These are phyloP conservation scores for Rosalia funebris DNA, from an alignment of 2,888 invertebrate species.

Conservation along the genomic window DNA sequence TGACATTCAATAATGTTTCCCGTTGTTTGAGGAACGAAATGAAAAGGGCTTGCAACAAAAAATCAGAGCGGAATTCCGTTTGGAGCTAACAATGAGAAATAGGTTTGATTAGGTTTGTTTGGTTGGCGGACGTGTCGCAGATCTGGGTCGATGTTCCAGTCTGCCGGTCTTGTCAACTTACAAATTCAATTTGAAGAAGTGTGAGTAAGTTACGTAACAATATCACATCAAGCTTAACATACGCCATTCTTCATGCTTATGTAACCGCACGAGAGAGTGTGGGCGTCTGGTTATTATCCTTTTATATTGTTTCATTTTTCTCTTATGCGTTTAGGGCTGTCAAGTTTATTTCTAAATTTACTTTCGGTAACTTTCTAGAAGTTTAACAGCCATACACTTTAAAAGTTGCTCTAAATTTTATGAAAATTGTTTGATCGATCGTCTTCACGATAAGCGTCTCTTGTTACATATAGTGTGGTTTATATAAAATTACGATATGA, in stretches of 20 bases:
- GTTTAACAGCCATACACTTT: too few relatives aligned
- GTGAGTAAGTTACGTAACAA: conserved; percentile 51
- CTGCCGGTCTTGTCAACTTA: conserved; percentile 51
- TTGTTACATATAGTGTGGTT: too few relatives aligned
- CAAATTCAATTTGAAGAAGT: conserved; percentile 54
- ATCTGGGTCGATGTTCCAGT: conserved; percentile 50
- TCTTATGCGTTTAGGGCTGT: not conserved
- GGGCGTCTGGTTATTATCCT: conserved; percentile 9
- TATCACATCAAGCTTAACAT: conserved; percentile 37
- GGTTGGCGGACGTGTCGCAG: conserved; percentile 50
- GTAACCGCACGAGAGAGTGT: not conserved
- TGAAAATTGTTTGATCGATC: too few relatives aligned
- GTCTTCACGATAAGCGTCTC: too few relatives aligned
- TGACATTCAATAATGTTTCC: conserved; percentile 17
- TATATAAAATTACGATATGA: too few relatives aligned
- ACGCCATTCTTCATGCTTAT: conserved; percentile 11
- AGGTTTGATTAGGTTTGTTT: conserved; percentile 52
- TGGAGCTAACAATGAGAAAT: conserved; percentile 50
- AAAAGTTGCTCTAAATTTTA: too few relatives aligned
- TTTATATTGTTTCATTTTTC: conserved; percentile 12
- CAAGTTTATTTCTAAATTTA: not conserved
- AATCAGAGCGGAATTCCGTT: conserved; percentile 45
- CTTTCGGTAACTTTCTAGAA: not conserved
- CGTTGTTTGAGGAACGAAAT: conserved; percentile 30
- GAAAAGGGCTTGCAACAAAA: conserved; percentile 33